These are phyloP conservation scores for Phalacrocorax pelagicus DNA, from an alignment of 2,113 vertebrate species.

Conservation along the genomic window DNA sequence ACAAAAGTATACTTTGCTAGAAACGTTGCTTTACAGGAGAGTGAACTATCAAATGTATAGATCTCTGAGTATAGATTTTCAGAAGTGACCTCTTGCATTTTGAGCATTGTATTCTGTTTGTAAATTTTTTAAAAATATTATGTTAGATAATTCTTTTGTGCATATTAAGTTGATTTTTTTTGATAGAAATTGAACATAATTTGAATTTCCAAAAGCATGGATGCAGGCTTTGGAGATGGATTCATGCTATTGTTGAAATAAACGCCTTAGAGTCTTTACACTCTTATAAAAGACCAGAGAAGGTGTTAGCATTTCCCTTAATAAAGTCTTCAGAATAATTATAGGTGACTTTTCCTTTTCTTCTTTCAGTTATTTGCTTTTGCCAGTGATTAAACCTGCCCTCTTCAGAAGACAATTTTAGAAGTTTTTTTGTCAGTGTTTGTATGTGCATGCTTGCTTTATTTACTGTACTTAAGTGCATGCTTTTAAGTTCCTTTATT, in stretches of 20 bases:
- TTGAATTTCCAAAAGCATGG: background rate
- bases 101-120: background rate
- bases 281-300: background rate
- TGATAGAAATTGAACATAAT: background rate
- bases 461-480: conserved; percentile 24
- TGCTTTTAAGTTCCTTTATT: conserved; percentile 52
- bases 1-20: background rate
- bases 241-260: conserved; percentile 7
- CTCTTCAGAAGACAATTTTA: background rate
- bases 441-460: background rate
- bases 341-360: conserved; percentile 3
- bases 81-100: background rate
- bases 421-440: background rate
- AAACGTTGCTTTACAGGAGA: background rate
- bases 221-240: background rate
- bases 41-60: background rate
- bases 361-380: background rate
- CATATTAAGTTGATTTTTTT: background rate
- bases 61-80: background rate
- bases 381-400: background rate
- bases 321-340: conserved; percentile 5
- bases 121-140: background rate
- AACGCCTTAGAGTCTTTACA: background rate
- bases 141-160: background rate
- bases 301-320: background rate